Percentiles rank a stretch among this genome's conserved stretches.
These are phyloP conservation scores for Cantharis rustica DNA, from an alignment of 2,888 invertebrate genomes.

Conservation along the genomic window DNA sequence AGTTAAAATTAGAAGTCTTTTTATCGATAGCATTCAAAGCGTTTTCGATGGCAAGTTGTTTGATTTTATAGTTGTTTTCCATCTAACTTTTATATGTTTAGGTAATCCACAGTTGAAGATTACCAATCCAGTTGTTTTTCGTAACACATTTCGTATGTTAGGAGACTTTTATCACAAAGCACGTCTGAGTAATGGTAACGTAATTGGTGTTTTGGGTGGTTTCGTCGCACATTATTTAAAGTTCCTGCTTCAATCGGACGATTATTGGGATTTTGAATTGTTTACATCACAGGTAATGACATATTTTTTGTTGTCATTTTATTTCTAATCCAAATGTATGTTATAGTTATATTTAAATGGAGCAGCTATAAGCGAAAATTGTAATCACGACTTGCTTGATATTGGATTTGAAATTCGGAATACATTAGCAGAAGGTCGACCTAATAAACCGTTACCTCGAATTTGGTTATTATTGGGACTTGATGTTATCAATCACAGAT, in stretches of 20 bases:
- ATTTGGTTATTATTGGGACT: slow-evolving; percentile 53
- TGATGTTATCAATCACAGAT: slow-evolving; percentile 52
- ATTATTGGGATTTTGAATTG: slow-evolving; percentile 52
- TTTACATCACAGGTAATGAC: slow-evolving; percentile 52
- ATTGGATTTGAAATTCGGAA: slow-evolving; percentile 49
- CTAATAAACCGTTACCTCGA: slow-evolving; percentile 48
- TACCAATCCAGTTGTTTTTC: slow-evolving; percentile 44
- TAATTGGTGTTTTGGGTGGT: slow-evolving; percentile 39
- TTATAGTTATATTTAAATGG: slow-evolving; percentile 54
- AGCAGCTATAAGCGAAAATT: slow-evolving; percentile 40
- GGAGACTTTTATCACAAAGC: slow-evolving; percentile 52
- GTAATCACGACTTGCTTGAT: slow-evolving; percentile 45
- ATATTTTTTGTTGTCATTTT: background rate
- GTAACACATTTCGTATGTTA: slow-evolving; percentile 52
- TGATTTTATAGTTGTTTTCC: background rate
- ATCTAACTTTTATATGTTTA: background rate
- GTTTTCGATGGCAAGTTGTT: slow-evolving; percentile 43
- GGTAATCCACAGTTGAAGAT: slow-evolving; percentile 33
- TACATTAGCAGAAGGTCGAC: slow-evolving; percentile 47
- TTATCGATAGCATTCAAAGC: slow-evolving; percentile 47
- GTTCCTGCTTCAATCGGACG: slow-evolving; percentile 51
- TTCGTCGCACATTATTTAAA: slow-evolving; percentile 53
- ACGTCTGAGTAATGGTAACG: slow-evolving; percentile 40
- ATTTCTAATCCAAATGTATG: background rate
- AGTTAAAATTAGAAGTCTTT: slow-evolving; percentile 38